Evolutionary conservation across 1,140 invertebrate genomes (phyloP).

Genomic region (Coenobita brevimanus): DNA sequence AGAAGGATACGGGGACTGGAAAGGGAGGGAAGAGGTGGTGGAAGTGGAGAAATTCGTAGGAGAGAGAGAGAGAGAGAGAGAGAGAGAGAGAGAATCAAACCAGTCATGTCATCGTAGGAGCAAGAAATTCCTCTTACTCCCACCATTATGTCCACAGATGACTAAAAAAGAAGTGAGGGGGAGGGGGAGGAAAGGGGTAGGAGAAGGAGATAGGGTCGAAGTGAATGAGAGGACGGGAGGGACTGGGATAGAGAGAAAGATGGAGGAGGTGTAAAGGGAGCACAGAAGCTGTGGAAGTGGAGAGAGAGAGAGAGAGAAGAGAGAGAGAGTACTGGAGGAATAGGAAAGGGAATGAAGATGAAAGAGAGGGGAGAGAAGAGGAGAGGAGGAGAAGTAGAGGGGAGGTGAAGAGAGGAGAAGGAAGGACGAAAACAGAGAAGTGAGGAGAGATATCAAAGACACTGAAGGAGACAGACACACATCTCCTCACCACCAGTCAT

Average conservation of each 20-base stretch:
- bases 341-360: not conserved
- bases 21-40: no score
- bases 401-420: conserved; percentile 1
- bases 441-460: not conserved
- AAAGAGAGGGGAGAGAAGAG: not conserved
- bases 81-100: no score
- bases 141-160: no score
- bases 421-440: not conserved
- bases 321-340: conserved; percentile 4
- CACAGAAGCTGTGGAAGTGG: conserved; percentile 5
- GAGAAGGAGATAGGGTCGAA: not conserved
- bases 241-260: not conserved
- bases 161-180: no score
- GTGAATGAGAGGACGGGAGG: not conserved
- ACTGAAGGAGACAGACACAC: not conserved
- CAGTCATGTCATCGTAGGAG: no score
- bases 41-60: no score
- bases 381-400: not conserved
- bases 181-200: conserved; percentile 4
- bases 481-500: no score
- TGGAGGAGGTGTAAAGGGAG: not conserved
- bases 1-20: no score
- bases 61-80: no score
- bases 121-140: no score
- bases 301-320: not conserved